Evolutionary conservation across 2,113 vertebrate genomes (phyloP).

Genomic region (Lamprologus callipterus): DNA sequence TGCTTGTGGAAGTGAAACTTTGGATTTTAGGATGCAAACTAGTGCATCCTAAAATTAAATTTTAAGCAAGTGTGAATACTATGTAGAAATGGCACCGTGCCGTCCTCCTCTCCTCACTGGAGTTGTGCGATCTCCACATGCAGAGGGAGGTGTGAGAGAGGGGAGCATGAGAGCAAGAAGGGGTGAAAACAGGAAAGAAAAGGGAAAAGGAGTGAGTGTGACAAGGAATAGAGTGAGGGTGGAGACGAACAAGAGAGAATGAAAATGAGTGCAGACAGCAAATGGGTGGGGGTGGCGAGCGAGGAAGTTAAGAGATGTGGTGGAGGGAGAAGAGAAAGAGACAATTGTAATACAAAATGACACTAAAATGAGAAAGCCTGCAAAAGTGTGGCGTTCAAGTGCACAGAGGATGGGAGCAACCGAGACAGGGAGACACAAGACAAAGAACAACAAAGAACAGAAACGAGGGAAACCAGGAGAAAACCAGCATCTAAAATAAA

Average conservation of each 20-base stretch:
- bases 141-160: slow-evolving; percentile 43
- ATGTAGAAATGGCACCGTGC: slow-evolving; percentile 29
- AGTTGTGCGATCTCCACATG: slow-evolving; percentile 47
- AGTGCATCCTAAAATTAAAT: not conserved
- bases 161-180: slow-evolving; percentile 6
- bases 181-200: not conserved
- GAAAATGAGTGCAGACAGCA: slow-evolving; percentile 42
- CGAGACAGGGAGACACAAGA: slow-evolving; percentile 27
- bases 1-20: slow-evolving; percentile 5
- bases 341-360: slow-evolving; percentile 33
- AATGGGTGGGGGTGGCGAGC: slow-evolving; percentile 29
- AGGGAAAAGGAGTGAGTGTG: slow-evolving; percentile 16
- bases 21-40: not conserved
- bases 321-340: slow-evolving; percentile 6
- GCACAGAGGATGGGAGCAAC: not conserved
- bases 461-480: slow-evolving; percentile 41
- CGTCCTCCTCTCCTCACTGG: not conserved
- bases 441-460: slow-evolving; percentile 24
- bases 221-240: slow-evolving; percentile 11
- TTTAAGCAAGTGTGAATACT: slow-evolving; percentile 36
- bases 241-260: slow-evolving; percentile 41
- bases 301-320: slow-evolving; percentile 8
- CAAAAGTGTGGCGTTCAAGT: not conserved
- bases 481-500: slow-evolving; percentile 58
- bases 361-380: slow-evolving; percentile 24